Conservation (phyloP, 2,113 vertebrate genomes). For the Sphaerodactylus townsendi region DNA sequence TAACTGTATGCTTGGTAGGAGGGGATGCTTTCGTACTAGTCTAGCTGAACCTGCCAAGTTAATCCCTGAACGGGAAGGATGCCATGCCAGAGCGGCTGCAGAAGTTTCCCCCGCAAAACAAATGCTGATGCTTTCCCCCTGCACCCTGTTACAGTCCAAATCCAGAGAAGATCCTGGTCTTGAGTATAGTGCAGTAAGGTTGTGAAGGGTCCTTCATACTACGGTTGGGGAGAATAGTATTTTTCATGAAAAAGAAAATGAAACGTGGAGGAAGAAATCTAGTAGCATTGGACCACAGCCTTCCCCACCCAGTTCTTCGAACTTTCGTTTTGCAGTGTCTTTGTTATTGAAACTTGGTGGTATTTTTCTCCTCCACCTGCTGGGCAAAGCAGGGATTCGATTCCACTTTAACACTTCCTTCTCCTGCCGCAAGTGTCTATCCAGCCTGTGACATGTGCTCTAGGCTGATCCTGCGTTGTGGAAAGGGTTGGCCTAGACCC, state of each 20-base stretch:
- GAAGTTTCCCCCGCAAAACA: not conserved
- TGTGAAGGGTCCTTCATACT: not conserved
- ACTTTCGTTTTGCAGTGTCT: not conserved
- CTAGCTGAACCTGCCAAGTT: not conserved
- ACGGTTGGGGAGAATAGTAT: not conserved
- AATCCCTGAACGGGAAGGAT: not conserved
- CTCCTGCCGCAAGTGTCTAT: not conserved
- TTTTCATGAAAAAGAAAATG: not conserved
- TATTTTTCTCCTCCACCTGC: not conserved
- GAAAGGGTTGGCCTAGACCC: too few species aligned
- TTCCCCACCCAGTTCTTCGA: not conserved
- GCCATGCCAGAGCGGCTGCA: not conserved
- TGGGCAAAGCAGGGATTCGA: not conserved
- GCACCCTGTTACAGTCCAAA: not conserved
- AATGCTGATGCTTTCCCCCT: not conserved
- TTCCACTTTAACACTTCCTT: not conserved
- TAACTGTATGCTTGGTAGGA: not conserved
- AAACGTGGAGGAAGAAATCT: not conserved
- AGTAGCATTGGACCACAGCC: not conserved
- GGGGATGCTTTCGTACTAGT: not conserved
- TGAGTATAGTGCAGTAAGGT: not conserved
- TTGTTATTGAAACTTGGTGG: not conserved
- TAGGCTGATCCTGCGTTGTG: too few species aligned
- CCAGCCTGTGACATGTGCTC: too few species aligned
- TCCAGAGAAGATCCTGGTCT: not conserved